Evolutionary conservation across 2,888 invertebrate genomes (phyloP).

Genomic region (Gandaritis pyraliata): DNA sequence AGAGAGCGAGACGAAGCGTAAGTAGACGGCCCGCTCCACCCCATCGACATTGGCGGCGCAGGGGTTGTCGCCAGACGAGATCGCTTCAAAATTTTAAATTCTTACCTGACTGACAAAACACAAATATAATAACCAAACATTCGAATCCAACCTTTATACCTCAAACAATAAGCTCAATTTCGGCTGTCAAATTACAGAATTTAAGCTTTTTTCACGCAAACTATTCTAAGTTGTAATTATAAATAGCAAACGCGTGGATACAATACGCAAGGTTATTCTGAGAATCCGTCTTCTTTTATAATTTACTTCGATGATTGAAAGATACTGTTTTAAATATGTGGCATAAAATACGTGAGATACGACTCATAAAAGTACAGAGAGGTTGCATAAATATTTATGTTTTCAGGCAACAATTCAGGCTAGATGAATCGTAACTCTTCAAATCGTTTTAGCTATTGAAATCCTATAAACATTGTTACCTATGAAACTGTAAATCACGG

Average conservation of each 20-base stretch:
- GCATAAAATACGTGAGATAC: conserved; percentile 60
- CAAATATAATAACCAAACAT: conserved; percentile 53
- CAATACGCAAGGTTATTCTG: conserved; percentile 77
- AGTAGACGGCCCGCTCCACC: conserved; percentile 78
- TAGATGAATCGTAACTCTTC: conserved; percentile 65
- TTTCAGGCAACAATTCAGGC: conserved; percentile 63
- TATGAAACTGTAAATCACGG: conserved; percentile 39
- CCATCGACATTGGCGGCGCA: conserved; percentile 73
- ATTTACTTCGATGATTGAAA: conserved; percentile 70
- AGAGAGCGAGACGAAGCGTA: conserved; percentile 59
- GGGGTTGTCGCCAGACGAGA: conserved; percentile 82
- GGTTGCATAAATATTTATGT: conserved; percentile 64
- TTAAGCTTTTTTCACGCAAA: conserved; percentile 57
- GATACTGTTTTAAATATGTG: conserved; percentile 66
- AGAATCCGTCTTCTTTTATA: conserved; percentile 76
- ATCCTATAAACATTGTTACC: conserved; percentile 53
- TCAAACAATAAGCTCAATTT: conserved; percentile 47
- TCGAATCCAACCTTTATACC: conserved; percentile 63
- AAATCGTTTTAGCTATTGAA: conserved; percentile 57
- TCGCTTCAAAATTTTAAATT: conserved; percentile 76
- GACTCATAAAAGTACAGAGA: conserved; percentile 64
- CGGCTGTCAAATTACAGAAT: conserved; percentile 39
- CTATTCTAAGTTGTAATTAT: conserved; percentile 76
- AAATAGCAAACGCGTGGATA: conserved; percentile 80
- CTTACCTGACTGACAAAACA: conserved; percentile 67